Base-by-base conservation (phyloP, 1,140 invertebrate genomes). In the Saxidomus purpurata region DNA sequence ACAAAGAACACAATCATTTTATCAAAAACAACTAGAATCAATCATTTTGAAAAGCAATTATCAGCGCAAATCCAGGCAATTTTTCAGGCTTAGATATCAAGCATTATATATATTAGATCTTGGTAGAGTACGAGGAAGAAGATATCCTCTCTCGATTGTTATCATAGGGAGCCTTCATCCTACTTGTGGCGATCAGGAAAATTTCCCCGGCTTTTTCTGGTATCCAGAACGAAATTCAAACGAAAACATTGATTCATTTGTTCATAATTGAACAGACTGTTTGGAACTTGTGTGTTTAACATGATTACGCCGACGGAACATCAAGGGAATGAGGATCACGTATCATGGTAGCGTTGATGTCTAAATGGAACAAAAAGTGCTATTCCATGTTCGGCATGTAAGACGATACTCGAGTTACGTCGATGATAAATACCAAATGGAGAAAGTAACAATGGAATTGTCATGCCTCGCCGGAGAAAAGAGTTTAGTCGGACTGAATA, bases 1-100 rank as follows among this genome's bases (percentile, higher is more conserved):
- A 79, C 76, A 79, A 55, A 34, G 22, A 49, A 63, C 40, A 82
- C 52, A 63, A 82, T 82, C 80, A 59, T 63, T 40, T 63, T 79
- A 79, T 79, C 47, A 79, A 79, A 79, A 79, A 79, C 80, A 82
- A 22, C 28, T 22, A 25, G 34, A 59, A 82, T 82, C 80, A 82
- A 82, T 82, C 80, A 82, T 67, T 63, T 63, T 63, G 80, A 82
- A 82, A 40, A 82, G 61, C 80, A 82, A 82, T 82, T 82, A 82
- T 82, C 80, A 6, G 34, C 8, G n/a, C n/a, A 43, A 82, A 82
- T 82, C 80, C 80, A 19, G 43, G 80, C 80, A 61, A 82, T 82
- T 82, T 82, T 82, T 82, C 80, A 82, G 52, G 59, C 80, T 82
- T 82, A 43, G 28, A 40, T 43, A 8, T 8, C 15, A n/a, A 67